Evolutionary conservation across 2,888 invertebrate genomes (phyloP), one percentile per base, ranked within the genome.

Genomic region (Hofmannophila pseudospretella): DNA sequence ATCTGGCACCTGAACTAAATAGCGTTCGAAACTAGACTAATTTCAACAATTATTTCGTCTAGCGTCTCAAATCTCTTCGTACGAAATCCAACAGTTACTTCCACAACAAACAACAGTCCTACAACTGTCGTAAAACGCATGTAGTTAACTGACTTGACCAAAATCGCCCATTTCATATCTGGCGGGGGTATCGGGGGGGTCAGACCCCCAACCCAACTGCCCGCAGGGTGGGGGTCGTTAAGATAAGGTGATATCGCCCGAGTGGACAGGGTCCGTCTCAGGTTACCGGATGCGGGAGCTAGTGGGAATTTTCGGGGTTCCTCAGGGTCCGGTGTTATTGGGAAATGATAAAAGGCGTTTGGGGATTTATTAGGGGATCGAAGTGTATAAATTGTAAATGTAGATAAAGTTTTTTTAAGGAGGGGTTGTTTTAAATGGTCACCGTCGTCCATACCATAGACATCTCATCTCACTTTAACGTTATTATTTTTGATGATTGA

Each of bases 91-190:
- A 54, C 54, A 58, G 54, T 55, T 52, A 54, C 47, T 51, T 49
- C 44, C 40, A 22, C 16, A 33, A 51, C 50, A 50, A 56, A 41
- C 49, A 48, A 40, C 32, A 33, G 22, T 31, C 5, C n/a, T 67
- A 67, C 55, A 75, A 77, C 58, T 61, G 65, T 66, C 73, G 61
- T 74, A 71, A 68, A 60, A 54, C 51, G 45, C 4, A 49, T 60
- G 61, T 51, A 68, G 67, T 65, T 54, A 55, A 47, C 48, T 37
- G 58, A 67, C 67, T 69, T 72, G 71, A 73, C 79, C 79, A 71
- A 79, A 78, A 79, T 76, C 75, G 68, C 64, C 76, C 70, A 61
- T 72, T 70, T 64, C 73, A 71, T 80, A 80, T 80, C 81, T 59
- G 45, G 44, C 41, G 51, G 52, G 58, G 47, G 63, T 61, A 67